A percentile compares a stretch with the other conserved stretches of the same genome.
These are phyloP conservation scores for Serranus cabrilla DNA, from an alignment of 2,797 vertebrate species.

Conservation along the genomic window DNA sequence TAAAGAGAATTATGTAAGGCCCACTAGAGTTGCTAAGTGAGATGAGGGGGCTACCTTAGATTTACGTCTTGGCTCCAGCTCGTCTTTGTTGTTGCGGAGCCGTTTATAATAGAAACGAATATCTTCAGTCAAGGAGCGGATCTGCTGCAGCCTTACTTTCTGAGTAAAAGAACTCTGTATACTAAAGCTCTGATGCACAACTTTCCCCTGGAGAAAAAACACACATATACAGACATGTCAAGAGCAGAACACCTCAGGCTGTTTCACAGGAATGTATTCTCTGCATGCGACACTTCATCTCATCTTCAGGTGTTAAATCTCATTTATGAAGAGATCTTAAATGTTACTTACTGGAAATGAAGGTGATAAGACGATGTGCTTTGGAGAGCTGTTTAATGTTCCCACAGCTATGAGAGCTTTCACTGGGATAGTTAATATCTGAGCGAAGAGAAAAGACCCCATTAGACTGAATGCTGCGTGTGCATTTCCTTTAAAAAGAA, in stretches of 20 bases:
- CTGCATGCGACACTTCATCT: background rate
- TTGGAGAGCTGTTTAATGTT: constrained; percentile 92
- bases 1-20: background rate
- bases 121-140: constrained; percentile 94
- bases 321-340: background rate
- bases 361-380: constrained; percentile 91
- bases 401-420: constrained; percentile 97
- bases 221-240: constrained; percentile 9
- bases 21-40: background rate
- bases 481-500: background rate
- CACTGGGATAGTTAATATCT: constrained; percentile 98
- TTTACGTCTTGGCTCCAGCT: constrained; percentile 95
- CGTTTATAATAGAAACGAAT: constrained; percentile 95
- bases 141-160: constrained; percentile 95
- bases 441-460: constrained; percentile 27
- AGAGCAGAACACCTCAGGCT: background rate
- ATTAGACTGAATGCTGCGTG: background rate
- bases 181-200: constrained; percentile 96
- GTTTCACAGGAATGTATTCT: background rate
- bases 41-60: constrained; percentile 89
- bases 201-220: constrained; percentile 88
- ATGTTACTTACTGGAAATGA: constrained; percentile 94
- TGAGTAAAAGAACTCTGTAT: constrained; percentile 98
- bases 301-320: background rate
- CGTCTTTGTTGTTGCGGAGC: constrained; percentile 94